These are phyloP conservation scores for Peucedramus taeniatus DNA, from an alignment of 2,113 vertebrate genomes.

Conservation along the genomic window DNA sequence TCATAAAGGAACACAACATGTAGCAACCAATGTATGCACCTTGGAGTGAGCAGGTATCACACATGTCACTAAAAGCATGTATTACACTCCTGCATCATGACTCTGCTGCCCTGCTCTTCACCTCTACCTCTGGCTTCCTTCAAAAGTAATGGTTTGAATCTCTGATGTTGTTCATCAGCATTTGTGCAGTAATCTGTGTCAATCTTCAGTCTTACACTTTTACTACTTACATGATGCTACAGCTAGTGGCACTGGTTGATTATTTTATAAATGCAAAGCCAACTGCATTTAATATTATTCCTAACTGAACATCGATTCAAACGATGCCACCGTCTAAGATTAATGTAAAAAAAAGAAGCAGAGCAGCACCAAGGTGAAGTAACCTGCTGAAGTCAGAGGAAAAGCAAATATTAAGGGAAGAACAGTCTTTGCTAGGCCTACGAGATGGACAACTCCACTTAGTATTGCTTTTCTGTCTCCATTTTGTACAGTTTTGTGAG, in stretches of 20 bases:
- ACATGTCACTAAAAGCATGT: neutral
- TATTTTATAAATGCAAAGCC: neutral
- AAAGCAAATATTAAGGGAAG: neutral
- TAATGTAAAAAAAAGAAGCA: neutral
- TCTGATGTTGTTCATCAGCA: neutral
- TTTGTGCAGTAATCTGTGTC: neutral
- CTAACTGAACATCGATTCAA: neutral
- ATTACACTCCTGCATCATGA: neutral
- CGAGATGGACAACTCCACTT: neutral
- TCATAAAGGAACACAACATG: neutral
- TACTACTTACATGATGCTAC: neutral
- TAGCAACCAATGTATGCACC: neutral
- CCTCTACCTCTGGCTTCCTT: neutral
- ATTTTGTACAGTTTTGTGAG: neutral
- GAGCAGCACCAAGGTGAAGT: neutral
- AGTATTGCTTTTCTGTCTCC: neutral
- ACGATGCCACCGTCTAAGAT: neutral
- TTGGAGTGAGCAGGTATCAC: neutral
- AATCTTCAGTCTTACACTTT: fast-evolving
- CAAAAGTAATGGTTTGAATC: neutral
- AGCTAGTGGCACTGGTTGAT: neutral
- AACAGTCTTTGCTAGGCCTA: neutral
- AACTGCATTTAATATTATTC: neutral
- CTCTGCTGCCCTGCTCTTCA: neutral
- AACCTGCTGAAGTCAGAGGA: neutral